Base-by-base conservation (phyloP, 2,797 vertebrate genomes). In the Cyprinodon diabolis region DNA sequence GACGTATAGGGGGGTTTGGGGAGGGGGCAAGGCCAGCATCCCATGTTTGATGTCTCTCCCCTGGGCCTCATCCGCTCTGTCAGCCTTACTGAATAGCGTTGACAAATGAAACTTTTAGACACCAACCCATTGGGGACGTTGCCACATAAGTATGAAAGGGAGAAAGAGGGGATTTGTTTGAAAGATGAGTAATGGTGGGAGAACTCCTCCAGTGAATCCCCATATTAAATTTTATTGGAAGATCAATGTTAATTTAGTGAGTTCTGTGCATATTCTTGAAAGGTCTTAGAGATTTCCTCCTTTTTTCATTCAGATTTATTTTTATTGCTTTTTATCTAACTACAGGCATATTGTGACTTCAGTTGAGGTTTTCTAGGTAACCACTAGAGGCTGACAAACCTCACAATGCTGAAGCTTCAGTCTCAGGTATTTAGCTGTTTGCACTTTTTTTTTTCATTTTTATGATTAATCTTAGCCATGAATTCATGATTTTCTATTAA, bases 321-420 rank as follows among this genome's bases (percentile, higher is more conserved):
- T 65, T 47, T 58, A 57, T 2, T 4, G 4, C 14, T 47, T 0
- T 19, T 9, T 21, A 14, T 58, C 25, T 62, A 35, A 2, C 10
- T 68, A 37, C 47, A 14, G 68, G 49, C 65, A 57, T 6, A 21
- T 56, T 21, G 40, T 12, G 25, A 23, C 55, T 68, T 68, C 71
- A 69, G 43, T 66, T 72, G 72, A 51, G 62, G 66, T 89, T 77
- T 73, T 37, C 30, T 79, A 85, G 82, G 79, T 90, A 83, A 84
- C 93, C 93, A 93, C 93, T 93, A 93, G 93, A 93, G 93, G 93
- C 86, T 88, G 93, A 92, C 93, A 94, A 90, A 94, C 85, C 80
- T 62, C 60, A 43, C 37, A 21, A 21, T 54, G 52, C 19, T 54
- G 52, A 9, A 10, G 19, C 52, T 54, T n/a, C 52, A n/a, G 19